A percentile compares a stretch with the other conserved stretches of the same genome.
Conservation (phyloP, 2,113 vertebrate species). For the Bubo blakistoni region DNA sequence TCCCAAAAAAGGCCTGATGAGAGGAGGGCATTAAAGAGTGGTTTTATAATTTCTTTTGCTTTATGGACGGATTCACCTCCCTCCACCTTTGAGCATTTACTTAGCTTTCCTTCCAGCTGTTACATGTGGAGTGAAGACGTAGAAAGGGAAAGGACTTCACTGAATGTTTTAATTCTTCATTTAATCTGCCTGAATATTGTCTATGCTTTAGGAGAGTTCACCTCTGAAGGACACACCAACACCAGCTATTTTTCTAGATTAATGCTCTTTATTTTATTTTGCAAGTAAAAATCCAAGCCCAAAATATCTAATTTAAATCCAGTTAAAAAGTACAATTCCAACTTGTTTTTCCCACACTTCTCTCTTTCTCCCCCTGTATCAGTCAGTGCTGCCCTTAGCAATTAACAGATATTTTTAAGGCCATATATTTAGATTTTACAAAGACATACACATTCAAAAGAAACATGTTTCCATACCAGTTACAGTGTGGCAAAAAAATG, state of each 20-base stretch:
- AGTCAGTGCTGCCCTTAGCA: neutral
- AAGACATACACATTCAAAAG: neutral
- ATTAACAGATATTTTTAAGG: neutral
- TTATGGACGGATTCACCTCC: neutral
- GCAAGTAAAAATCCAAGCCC: neutral
- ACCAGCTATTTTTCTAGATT: neutral
- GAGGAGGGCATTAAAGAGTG: neutral
- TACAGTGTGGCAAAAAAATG: neutral
- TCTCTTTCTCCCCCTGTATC: neutral
- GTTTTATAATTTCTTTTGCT: neutral
- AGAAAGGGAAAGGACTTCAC: neutral
- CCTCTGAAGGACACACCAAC: neutral
- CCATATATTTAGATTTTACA: neutral
- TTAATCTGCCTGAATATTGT: neutral
- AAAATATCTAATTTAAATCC: neutral
- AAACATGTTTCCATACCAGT: neutral
- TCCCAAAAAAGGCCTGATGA: neutral
- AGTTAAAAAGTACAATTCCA: neutral
- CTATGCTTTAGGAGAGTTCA: neutral
- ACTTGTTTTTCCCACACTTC: neutral
- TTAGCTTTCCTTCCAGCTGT: neutral
- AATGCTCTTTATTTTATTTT: neutral
- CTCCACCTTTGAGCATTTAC: neutral
- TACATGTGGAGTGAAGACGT: neutral
- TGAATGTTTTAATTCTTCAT: neutral